These are phyloP conservation scores for Larimichthys polyactis DNA, from an alignment of 2,113 vertebrate genomes.

Conservation along the genomic window DNA sequence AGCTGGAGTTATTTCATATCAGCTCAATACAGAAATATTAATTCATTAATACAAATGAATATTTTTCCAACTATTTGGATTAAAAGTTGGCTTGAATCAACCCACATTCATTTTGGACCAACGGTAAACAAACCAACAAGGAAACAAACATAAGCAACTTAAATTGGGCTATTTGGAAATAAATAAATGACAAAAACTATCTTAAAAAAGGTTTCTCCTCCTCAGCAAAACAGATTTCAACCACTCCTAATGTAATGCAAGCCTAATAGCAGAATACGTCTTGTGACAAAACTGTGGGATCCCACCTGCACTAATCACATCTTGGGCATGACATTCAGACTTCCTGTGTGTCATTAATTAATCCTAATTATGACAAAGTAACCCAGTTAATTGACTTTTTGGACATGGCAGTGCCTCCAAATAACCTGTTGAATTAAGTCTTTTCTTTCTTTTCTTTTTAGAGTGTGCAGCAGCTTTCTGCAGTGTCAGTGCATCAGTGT, in stretches of 20 bases:
- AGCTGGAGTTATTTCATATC: not conserved
- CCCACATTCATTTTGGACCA: too few species aligned
- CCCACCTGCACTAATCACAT: slow-evolving; percentile 11
- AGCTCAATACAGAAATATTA: not conserved
- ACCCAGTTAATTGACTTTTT: not conserved
- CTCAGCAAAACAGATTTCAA: not conserved
- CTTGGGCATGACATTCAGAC: not conserved
- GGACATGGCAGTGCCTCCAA: not conserved
- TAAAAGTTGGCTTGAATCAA: not conserved
- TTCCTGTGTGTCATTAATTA: not conserved
- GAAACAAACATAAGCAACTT: too few species aligned
- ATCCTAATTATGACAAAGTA: not conserved
- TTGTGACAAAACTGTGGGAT: not conserved
- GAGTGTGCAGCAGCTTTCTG: not conserved
- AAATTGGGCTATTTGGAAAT: too few species aligned
- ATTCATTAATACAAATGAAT: not conserved
- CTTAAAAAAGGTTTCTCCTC: not conserved
- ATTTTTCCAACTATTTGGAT: not conserved
- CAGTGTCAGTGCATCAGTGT: not conserved
- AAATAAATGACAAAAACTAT: not conserved
- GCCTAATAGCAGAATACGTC: not conserved
- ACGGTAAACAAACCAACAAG: not conserved
- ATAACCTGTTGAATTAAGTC: not conserved
- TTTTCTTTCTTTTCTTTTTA: slow-evolving; percentile 26
- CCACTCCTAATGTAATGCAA: not conserved